Evolutionary conservation across 2,888 invertebrate genomes (phyloP), one percentile per base, ranked within the genome.

Genomic region (Andrena dorsata): DNA sequence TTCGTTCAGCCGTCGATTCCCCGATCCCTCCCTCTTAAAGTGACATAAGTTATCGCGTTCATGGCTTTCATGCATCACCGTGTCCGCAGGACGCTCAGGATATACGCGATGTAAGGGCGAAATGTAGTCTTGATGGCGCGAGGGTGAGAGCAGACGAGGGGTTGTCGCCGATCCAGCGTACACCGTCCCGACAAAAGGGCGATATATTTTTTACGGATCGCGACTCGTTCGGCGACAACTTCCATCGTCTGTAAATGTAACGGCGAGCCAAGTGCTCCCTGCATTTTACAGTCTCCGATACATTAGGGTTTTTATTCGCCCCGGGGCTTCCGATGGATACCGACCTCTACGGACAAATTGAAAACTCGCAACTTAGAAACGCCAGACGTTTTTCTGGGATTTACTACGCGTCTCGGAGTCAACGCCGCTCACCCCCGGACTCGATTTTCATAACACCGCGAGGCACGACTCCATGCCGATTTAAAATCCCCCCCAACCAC

Each of bases 31-130:
- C 76, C 79, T 71, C 41, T 23, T 35, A 83, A 84, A 84, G 68
- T 68, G 84, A 86, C 86, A 79, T 87, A 88, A 88, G 89, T 88
- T 88, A 87, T 86, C 84, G 83, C 80, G 83, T 73, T 87, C 89
- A 80, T 86, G 75, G 87, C 76, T 83, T 82, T 80, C 85, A 89
- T 88, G 88, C 82, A 89, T 88, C 88, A 89, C 64, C 69, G 61
- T 89, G 83, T 86, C 86, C 81, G 72, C 88, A 70, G 83, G 73
- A 83, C 75, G 80, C 74, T 76, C 73, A 53, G 70, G 77, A 73
- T 83, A 83, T 80, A 80, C 71, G 81, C 75, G 26, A 73, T 20
- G 78, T 76, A 66, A 84, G 88, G 88, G 83, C 79, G 87, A 79
- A 70, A 81, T 69, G 86, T 85, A 80, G 83, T 61, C 85, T 80